Evolutionary conservation across 2,113 vertebrate genomes (phyloP).

Genomic region (Esox niger): DNA sequence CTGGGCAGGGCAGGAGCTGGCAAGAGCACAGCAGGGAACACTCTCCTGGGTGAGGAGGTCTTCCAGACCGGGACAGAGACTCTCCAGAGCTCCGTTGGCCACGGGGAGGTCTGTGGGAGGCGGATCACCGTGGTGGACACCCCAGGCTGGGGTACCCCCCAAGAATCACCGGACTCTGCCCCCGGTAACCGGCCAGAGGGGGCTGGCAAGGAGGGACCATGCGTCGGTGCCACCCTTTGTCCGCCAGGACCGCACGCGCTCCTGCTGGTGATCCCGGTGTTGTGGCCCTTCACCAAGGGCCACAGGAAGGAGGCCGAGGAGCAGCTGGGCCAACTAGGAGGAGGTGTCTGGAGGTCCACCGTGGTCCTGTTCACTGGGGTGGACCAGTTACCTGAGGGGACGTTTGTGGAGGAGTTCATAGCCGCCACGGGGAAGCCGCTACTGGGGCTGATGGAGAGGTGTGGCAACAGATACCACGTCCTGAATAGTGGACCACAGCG

Average conservation of each 20-base stretch:
- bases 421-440: constrained; percentile 66
- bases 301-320: constrained; percentile 65
- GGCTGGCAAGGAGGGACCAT: constrained; percentile 61
- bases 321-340: constrained; percentile 63
- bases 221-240: constrained; percentile 69
- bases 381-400: constrained; percentile 64
- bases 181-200: constrained; percentile 23
- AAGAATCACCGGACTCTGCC: constrained; percentile 6
- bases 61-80: constrained; percentile 62
- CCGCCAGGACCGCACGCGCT: constrained; percentile 71
- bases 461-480: constrained; percentile 61
- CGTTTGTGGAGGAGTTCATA: constrained; percentile 72
- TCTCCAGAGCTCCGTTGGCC: constrained; percentile 63
- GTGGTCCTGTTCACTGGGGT: constrained; percentile 70
- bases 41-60: constrained; percentile 63
- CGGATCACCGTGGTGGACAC: constrained; percentile 68
- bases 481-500: constrained; percentile 65
- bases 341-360: constrained; percentile 71
- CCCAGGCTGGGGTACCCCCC: constrained; percentile 51
- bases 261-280: constrained; percentile 66
- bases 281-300: constrained; percentile 61
- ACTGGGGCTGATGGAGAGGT: constrained; percentile 72
- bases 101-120: constrained; percentile 63
- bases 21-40: constrained; percentile 66
- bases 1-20: constrained; percentile 59